Percentiles rank a stretch among this genome's conserved stretches.
Conservation (phyloP, 2,888 invertebrate genomes). For the Apotomis turbidana region DNA sequence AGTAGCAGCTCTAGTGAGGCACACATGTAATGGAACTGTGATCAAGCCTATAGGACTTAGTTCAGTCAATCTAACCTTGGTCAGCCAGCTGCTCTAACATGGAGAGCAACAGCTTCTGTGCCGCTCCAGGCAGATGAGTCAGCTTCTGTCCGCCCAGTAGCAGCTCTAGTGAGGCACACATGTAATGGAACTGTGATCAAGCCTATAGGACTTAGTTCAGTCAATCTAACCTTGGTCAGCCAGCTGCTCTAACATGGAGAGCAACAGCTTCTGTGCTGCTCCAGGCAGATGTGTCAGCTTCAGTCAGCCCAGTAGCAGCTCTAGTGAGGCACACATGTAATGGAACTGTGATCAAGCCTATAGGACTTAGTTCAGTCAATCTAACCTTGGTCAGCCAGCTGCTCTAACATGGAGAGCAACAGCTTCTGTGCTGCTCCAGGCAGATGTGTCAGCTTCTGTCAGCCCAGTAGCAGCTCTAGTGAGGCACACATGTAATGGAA, state of each 20-base stretch:
- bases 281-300: slow-evolving; percentile 94
- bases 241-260: slow-evolving; percentile 97
- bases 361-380: neutral
- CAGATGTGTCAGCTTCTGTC: slow-evolving; percentile 87
- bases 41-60: no score
- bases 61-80: slow-evolving; percentile 81
- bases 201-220: no score
- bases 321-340: neutral
- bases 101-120: slow-evolving; percentile 94
- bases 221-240: slow-evolving; percentile 88
- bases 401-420: slow-evolving; percentile 96
- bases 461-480: neutral
- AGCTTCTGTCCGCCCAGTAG: neutral
- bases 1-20: neutral
- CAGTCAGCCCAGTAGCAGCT: neutral
- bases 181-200: neutral
- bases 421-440: slow-evolving; percentile 97
- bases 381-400: slow-evolving; percentile 92
- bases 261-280: slow-evolving; percentile 94
- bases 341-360: neutral
- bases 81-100: slow-evolving; percentile 97
- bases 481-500: neutral
- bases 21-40: neutral
- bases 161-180: neutral
- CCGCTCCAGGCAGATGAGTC: slow-evolving; percentile 92